Percentiles rank a stretch among this genome's conserved stretches.
Evolutionary conservation across 2,797 vertebrate species (phyloP).

Genomic region (Rhincodon typus): DNA sequence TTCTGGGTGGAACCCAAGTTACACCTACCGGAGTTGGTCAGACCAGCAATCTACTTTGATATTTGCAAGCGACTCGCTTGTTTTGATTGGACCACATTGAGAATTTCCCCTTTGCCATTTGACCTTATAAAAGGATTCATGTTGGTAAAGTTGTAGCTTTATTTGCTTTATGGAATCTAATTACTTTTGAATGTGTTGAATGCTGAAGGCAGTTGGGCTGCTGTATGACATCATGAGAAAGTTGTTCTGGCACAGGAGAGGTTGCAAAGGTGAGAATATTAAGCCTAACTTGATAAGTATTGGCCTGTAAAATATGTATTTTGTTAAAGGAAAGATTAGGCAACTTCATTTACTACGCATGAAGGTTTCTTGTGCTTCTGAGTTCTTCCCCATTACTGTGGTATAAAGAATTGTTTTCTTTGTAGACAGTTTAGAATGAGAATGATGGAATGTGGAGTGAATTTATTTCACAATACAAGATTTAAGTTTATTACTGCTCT

Average conservation of each 20-base stretch:
- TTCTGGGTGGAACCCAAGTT: neutral
- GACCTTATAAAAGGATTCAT: neutral
- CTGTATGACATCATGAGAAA: constrained; percentile 24
- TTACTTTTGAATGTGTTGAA: constrained; percentile 10
- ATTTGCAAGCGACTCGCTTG: neutral
- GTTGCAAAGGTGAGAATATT: neutral
- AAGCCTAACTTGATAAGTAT: neutral
- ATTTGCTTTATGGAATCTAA: neutral
- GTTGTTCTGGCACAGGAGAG: neutral
- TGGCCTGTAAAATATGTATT: neutral
- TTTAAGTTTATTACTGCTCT: neutral
- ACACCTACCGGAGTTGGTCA: neutral
- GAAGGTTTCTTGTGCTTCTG: neutral
- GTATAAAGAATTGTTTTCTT: constrained; percentile 6
- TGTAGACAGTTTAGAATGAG: constrained; percentile 30
- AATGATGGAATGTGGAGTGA: constrained; percentile 24
- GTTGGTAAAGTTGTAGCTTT: neutral
- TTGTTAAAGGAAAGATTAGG: neutral
- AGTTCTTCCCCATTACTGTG: neutral
- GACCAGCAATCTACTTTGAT: neutral
- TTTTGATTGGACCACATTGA: neutral
- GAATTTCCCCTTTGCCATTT: neutral
- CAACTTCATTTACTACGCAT: neutral
- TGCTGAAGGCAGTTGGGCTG: neutral
- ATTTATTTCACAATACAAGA: constrained; percentile 25